Evolutionary conservation across 2,888 invertebrate genomes (phyloP), one percentile per base, ranked within the genome.

Genomic region (Erpobdella octoculata): DNA sequence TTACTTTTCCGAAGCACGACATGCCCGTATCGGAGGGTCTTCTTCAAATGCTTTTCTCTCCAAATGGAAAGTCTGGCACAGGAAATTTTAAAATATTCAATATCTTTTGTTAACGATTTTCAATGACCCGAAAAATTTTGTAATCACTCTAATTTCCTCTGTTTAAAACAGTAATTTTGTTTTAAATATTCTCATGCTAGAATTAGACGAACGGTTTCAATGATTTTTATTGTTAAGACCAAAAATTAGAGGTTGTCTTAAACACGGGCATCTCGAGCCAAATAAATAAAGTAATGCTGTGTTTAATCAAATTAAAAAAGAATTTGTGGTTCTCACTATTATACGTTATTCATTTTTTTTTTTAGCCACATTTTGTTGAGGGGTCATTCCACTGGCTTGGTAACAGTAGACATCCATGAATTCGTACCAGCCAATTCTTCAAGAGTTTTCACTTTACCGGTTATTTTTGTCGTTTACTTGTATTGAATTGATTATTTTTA

Each of bases 371-470:
- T 73, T n/a, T 61, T 65, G 18, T 46, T 74, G 37, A 38, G 73
- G 15, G 74, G 72, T 0, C 53, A 74, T 58, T 5, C 66, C 3
- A 28, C 58, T 25, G 74, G 74, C 2, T 53, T 74, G 25, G n/a
- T 75, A 21, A 73, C 72, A 9, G 8, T 75, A n/a, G 75, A 75
- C 48, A 62, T 75, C 41, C 72, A 73, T 28, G 75, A 75, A 62
- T 62, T 41, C 46, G 74, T 73, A 37, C 53, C 59, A 28, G 31
- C 2, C 41, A 8, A 41, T 28, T 28, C 8, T 35, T 12, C 53
- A 12, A 53, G 28, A 53, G 21, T 53, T 53, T 53, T 53, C 15
- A 53, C 21, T 53, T 5, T 15, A 6, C 53, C 21, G 12, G 53
- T 53, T 6, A 53, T 18, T 53, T 18, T 3, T 6, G 0, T 8